A percentile compares a stretch with the other conserved stretches of the same genome.
These are phyloP conservation scores for Phymorhynchus buccinoides DNA, from an alignment of 1,140 invertebrate species.

Conservation along the genomic window DNA sequence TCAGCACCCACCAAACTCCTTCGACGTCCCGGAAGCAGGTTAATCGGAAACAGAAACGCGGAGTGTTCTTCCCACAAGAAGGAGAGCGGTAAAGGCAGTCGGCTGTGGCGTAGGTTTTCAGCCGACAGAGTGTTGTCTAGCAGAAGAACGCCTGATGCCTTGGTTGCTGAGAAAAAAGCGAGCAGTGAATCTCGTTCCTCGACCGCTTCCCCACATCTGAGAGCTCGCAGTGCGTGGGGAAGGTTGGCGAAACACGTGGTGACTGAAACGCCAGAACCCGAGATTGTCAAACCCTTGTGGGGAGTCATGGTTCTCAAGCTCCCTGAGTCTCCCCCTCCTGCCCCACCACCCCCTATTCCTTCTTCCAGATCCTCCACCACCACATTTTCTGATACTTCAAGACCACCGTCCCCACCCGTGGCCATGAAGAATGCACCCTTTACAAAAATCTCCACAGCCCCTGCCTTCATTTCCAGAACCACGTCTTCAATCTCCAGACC, in stretches of 20 bases:
- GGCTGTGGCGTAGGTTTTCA: not conserved
- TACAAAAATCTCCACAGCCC: not conserved
- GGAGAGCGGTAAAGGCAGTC: not conserved
- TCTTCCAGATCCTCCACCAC: not conserved
- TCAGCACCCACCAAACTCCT: not conserved
- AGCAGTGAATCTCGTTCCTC: not conserved
- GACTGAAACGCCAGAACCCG: not conserved
- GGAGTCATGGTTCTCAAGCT: not conserved
- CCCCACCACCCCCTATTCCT: not conserved
- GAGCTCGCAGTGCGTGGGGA: slow-evolving; percentile 4
- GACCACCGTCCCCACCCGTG: not conserved
- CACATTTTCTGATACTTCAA: not conserved
- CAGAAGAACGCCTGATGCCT: not conserved
- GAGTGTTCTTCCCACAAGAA: not conserved
- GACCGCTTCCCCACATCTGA: not conserved
- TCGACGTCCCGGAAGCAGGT: too few species aligned
- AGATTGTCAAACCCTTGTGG: not conserved
- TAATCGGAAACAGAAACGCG: not conserved
- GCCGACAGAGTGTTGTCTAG: not conserved
- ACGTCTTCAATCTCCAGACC: not conserved
- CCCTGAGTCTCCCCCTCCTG: not conserved
- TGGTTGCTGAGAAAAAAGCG: not conserved
- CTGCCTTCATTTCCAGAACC: not conserved
- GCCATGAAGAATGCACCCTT: not conserved
- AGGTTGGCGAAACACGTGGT: not conserved